phyloP scores from a whole-genome alignment of 2,797 vertebrate genomes.

The Sternarchorhynchus goeldii region DNA sequence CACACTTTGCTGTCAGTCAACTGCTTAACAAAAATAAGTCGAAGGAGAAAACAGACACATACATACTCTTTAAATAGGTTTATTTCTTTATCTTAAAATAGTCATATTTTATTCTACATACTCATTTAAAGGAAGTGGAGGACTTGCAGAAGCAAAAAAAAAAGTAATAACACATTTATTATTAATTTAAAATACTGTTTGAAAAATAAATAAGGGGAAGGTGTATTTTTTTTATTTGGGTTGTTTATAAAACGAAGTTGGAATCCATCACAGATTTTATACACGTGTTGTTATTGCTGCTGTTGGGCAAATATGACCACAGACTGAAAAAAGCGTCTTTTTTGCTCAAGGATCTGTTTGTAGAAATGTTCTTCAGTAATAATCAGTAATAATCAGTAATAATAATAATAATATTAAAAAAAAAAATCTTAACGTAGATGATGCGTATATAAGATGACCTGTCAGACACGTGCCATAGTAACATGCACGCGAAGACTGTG shows the following conservation, averaged over 20 bases:
- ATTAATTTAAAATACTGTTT: constrained; percentile 88
- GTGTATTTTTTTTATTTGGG: constrained; percentile 57
- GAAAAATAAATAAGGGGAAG: constrained; percentile 54
- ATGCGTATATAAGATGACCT: neutral
- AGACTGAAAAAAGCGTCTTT: no score
- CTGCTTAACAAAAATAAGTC: no score
- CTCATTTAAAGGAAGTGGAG: constrained; percentile 89
- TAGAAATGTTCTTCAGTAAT: no score
- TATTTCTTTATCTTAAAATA: constrained; percentile 99
- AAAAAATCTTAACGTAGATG: neutral
- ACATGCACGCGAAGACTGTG: neutral
- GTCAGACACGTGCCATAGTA: neutral
- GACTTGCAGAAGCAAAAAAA: constrained; percentile 85
- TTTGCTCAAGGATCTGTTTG: no score
- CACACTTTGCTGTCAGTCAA: neutral
- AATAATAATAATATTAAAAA: no score
- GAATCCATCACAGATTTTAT: constrained; percentile 58
- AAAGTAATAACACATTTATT: constrained; percentile 84
- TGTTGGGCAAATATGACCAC: constrained; percentile 53
- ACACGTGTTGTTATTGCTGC: constrained; percentile 52
- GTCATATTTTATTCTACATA: constrained; percentile 97
- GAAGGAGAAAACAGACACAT: neutral
- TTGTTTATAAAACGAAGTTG: constrained; percentile 56
- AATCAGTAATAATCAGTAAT: no score
- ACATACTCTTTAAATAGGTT: constrained; percentile 91